A percentile compares a stretch with the other conserved stretches of the same genome.
phyloP scores from a whole-genome alignment of 2,888 invertebrate species.

The Troides oblongomaculatus region DNA sequence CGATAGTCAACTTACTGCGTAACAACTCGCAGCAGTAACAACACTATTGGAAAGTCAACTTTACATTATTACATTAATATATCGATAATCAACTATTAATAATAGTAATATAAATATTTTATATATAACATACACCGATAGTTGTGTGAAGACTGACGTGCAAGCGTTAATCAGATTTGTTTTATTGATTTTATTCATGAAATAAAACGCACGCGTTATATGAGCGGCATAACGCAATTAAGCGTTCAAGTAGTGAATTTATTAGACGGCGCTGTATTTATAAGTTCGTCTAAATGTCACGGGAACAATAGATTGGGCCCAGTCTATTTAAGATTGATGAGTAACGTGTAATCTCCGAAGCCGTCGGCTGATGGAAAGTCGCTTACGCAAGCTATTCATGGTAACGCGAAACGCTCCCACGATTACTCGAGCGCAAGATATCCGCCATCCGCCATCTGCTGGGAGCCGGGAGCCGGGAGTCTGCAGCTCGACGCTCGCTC shows the following conservation, averaged over 20 bases:
- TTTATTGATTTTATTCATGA: too few relatives aligned
- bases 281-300: conserved; percentile 76
- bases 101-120: too few relatives aligned
- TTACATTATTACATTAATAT: too few relatives aligned
- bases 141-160: too few relatives aligned
- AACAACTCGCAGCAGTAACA: too few relatives aligned
- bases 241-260: conserved; percentile 43
- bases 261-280: conserved; percentile 64
- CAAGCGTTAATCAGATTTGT: too few relatives aligned
- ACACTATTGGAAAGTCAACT: too few relatives aligned
- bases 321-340: conserved; percentile 77
- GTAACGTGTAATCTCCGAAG: conserved; percentile 66
- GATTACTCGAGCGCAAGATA: conserved; percentile 46
- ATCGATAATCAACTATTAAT: too few relatives aligned
- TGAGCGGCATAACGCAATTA: conserved; percentile 6
- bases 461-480: conserved; percentile 39
- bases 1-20: background rate
- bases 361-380: conserved; percentile 63
- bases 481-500: conserved; percentile 64
- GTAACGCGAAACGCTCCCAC: conserved; percentile 64
- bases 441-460: conserved; percentile 58
- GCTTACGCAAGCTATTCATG: conserved; percentile 57
- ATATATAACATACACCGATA: too few relatives aligned
- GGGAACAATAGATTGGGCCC: conserved; percentile 71
- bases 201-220: background rate